Evolutionary conservation across 1,140 invertebrate species (phyloP).

Genomic region (Parasteatoda tepidariorum): DNA sequence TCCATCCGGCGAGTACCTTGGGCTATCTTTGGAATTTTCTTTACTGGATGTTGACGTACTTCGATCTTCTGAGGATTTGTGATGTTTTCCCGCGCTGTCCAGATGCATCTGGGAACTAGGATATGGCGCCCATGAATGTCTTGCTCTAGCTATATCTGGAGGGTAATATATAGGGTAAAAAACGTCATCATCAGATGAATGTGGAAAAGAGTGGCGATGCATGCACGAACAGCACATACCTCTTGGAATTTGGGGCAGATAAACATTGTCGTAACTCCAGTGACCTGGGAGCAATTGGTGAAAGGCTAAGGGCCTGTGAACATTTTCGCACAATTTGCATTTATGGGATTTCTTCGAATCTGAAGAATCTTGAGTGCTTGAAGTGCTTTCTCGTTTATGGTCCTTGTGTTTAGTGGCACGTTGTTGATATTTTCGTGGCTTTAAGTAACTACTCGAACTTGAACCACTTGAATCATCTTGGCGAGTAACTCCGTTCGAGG

Average conservation of each 20-base stretch:
- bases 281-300: slow-evolving; percentile 49
- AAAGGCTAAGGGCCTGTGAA: slow-evolving; percentile 36
- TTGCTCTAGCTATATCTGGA: slow-evolving; percentile 14
- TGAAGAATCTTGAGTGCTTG: slow-evolving; percentile 16
- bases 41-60: neutral
- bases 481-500: slow-evolving; percentile 25
- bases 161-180: slow-evolving; percentile 46
- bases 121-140: slow-evolving; percentile 49
- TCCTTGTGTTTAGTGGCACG: slow-evolving; percentile 1
- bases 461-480: slow-evolving; percentile 40
- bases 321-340: slow-evolving; percentile 50
- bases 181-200: slow-evolving; percentile 35
- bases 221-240: slow-evolving; percentile 36
- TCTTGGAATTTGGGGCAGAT: slow-evolving; percentile 42
- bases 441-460: slow-evolving; percentile 19
- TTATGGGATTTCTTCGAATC: slow-evolving; percentile 40
- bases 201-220: slow-evolving; percentile 13
- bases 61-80: slow-evolving; percentile 18
- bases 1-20: slow-evolving; percentile 39
- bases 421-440: slow-evolving; percentile 4
- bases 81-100: neutral
- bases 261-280: slow-evolving; percentile 59
- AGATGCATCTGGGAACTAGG: neutral
- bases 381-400: slow-evolving; percentile 1
- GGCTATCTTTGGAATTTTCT: neutral